A percentile compares a stretch with the other conserved stretches of the same genome.
Evolutionary conservation across 1,140 invertebrate genomes (phyloP).

Genomic region (Halictus rubicundus): DNA sequence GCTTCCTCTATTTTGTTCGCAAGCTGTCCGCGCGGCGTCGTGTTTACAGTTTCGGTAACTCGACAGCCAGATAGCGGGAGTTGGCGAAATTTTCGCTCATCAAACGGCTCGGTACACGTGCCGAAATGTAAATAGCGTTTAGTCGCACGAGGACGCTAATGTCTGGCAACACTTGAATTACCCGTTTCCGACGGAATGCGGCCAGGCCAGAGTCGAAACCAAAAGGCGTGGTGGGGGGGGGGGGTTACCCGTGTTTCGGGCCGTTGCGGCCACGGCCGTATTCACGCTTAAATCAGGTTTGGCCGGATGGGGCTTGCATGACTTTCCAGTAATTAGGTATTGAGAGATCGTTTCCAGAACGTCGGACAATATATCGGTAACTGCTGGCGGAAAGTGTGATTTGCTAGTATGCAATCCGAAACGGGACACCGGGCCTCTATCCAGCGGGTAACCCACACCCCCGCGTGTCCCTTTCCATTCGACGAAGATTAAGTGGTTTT

Average conservation of each 20-base stretch:
- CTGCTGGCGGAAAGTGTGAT: slow-evolving; percentile 48
- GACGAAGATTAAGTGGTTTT: slow-evolving; percentile 65
- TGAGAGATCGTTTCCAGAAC: slow-evolving; percentile 54
- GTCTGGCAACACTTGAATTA: slow-evolving; percentile 38
- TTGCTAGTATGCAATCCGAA: slow-evolving; percentile 48
- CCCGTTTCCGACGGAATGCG: slow-evolving; percentile 42
- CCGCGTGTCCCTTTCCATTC: slow-evolving; percentile 9
- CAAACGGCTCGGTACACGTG: slow-evolving; percentile 11
- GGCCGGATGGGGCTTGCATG: slow-evolving; percentile 23
- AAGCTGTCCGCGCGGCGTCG: neutral
- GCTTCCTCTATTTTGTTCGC: neutral
- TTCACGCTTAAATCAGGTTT: slow-evolving; percentile 61
- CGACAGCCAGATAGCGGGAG: neutral
- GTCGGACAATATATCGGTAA: slow-evolving; percentile 50
- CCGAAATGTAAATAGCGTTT: slow-evolving; percentile 33
- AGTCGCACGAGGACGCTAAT: slow-evolving; percentile 6
- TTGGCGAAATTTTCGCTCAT: neutral
- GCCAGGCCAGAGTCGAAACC: slow-evolving; percentile 10
- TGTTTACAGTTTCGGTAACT: neutral
- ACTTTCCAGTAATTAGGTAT: slow-evolving; percentile 64
- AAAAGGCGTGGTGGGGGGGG: slow-evolving; percentile 2
- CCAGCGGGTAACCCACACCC: slow-evolving; percentile 32
- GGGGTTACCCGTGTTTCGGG: neutral
- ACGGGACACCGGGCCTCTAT: slow-evolving; percentile 21
- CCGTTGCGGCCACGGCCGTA: slow-evolving; percentile 16